phyloP scores from a whole-genome alignment of 2,888 invertebrate genomes.

The Oscheius sp. region DNA sequence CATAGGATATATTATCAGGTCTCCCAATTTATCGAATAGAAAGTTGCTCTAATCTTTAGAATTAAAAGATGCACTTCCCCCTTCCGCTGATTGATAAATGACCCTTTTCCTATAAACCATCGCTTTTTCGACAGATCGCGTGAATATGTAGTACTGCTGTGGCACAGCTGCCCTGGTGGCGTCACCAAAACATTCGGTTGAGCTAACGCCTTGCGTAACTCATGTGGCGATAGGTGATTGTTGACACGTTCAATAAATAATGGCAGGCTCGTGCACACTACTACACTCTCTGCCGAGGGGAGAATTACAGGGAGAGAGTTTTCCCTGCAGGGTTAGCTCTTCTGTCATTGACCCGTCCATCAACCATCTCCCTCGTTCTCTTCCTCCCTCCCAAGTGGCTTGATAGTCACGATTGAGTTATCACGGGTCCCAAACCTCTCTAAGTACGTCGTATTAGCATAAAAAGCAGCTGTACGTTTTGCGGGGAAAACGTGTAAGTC shows the following conservation, averaged over 20 bases:
- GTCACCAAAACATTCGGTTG: conserved; percentile 24
- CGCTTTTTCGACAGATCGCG: neutral
- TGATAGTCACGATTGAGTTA: too few species aligned
- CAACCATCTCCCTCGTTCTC: neutral
- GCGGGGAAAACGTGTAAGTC: too few species aligned
- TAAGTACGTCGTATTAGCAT: too few species aligned
- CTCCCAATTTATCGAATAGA: too few species aligned
- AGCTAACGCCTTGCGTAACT: neutral
- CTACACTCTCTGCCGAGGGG: neutral
- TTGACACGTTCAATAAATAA: conserved; percentile 3
- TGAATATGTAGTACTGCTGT: neutral
- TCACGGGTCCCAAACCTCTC: too few species aligned
- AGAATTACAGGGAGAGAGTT: too few species aligned
- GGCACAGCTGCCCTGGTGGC: neutral
- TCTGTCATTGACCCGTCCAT: neutral
- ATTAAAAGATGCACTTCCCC: neutral
- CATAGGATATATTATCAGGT: too few species aligned
- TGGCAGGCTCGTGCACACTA: neutral
- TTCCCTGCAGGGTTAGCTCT: too few species aligned
- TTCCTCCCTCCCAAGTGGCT: too few species aligned
- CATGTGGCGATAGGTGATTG: conserved; percentile 6
- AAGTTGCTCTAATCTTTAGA: too few species aligned
- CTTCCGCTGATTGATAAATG: neutral
- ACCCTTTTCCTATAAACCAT: too few species aligned
- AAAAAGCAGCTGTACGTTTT: too few species aligned